Evolutionary conservation across 2,888 invertebrate genomes (phyloP).

Genomic region (Xestobium rufovillosum): DNA sequence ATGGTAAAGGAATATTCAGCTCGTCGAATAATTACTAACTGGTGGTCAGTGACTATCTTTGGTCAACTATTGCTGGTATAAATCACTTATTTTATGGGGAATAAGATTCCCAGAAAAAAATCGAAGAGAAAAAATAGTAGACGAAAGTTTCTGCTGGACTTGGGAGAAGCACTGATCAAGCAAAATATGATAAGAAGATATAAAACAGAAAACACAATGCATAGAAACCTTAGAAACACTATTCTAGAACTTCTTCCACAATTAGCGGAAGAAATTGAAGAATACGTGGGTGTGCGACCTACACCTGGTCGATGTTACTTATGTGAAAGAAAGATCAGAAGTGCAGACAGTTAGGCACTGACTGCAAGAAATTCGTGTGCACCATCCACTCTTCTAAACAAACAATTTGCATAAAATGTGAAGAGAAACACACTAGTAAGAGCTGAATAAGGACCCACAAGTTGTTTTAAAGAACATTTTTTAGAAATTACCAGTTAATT

Average conservation of each 20-base stretch:
- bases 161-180: constrained; percentile 15
- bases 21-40: constrained; percentile 1
- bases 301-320: constrained; percentile 1
- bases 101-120: constrained; percentile 15
- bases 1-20: constrained; percentile 18
- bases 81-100: constrained; percentile 18
- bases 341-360: not conserved
- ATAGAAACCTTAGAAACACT: not conserved
- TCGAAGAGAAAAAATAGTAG: constrained; percentile 14
- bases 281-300: not conserved
- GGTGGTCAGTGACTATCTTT: not conserved
- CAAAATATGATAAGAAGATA: constrained; percentile 7
- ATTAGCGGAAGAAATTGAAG: not conserved
- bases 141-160: constrained; percentile 19
- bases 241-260: not conserved
- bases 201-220: constrained; percentile 1
- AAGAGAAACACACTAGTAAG: too few relatives aligned
- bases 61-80: constrained; percentile 18
- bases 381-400: not conserved
- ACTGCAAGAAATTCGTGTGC: constrained; percentile 3
- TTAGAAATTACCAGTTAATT: too few relatives aligned
- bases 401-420: constrained; percentile 1
- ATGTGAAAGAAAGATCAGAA: constrained; percentile 1
- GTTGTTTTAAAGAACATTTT: too few relatives aligned
- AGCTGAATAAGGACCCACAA: too few relatives aligned